phyloP scores from a whole-genome alignment of 1,140 invertebrate species.

The Apis laboriosa region DNA sequence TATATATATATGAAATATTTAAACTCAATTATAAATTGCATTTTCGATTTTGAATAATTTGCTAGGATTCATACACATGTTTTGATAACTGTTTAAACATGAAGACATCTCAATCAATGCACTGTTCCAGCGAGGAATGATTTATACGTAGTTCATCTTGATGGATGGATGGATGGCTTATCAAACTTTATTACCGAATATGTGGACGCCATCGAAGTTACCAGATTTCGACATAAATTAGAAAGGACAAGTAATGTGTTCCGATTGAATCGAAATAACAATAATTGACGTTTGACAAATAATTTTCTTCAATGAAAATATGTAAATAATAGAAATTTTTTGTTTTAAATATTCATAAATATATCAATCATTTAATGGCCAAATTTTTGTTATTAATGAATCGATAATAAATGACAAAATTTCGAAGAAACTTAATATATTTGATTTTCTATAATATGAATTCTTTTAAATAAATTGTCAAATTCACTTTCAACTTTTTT shows the following conservation, averaged over 20 bases:
- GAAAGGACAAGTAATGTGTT: slow-evolving; percentile 25
- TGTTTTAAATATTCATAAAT: no score
- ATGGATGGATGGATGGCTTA: slow-evolving; percentile 38
- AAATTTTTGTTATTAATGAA: no score
- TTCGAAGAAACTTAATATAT: no score
- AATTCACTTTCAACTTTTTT: no score
- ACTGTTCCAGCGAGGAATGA: slow-evolving; percentile 6
- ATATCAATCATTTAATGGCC: no score
- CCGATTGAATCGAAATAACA: not conserved
- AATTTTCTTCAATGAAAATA: not conserved
- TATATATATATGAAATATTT: not conserved
- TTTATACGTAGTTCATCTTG: slow-evolving; percentile 27
- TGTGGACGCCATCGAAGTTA: not conserved
- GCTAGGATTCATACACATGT: slow-evolving; percentile 5
- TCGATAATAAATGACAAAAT: no score
- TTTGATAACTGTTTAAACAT: slow-evolving; percentile 20
- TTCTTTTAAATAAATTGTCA: no score
- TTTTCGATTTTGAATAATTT: slow-evolving; percentile 22
- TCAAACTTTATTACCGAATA: slow-evolving; percentile 36
- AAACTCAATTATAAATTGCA: not conserved
- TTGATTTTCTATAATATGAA: no score
- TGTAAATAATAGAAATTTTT: not conserved
- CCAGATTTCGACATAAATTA: slow-evolving; percentile 24
- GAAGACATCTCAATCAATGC: not conserved
- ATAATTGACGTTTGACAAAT: not conserved